Evolutionary conservation across 2,797 vertebrate species (phyloP).

Genomic region (Melanotaenia trifasciata): DNA sequence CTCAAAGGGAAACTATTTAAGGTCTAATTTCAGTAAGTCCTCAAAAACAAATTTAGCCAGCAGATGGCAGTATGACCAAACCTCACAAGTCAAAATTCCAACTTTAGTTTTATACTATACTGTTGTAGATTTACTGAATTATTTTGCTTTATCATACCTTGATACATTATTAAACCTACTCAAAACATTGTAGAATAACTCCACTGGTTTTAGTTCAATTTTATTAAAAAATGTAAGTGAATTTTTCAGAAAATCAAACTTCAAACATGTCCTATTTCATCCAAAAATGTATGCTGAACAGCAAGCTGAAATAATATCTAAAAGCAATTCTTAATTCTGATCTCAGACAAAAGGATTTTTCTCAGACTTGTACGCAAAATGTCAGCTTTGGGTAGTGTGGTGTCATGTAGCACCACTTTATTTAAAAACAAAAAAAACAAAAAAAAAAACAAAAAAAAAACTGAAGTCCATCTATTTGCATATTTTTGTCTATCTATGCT

Average conservation of each 20-base stretch:
- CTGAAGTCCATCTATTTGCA: conserved; percentile 61
- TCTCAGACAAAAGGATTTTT: not conserved
- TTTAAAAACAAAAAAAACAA: conserved; percentile 20
- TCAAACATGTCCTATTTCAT: conserved; percentile 41
- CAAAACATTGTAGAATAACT: not conserved
- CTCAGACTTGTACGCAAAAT: not conserved
- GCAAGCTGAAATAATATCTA: conserved; percentile 24
- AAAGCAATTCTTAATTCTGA: conserved; percentile 28
- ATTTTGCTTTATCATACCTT: not conserved
- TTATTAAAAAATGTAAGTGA: conserved; percentile 58
- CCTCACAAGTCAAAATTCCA: not conserved
- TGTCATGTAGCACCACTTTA: conserved; percentile 28
- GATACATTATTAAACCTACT: not conserved
- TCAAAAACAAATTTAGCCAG: conserved; percentile 28
- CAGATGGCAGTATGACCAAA: conserved; percentile 70
- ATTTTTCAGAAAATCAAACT: conserved; percentile 49
- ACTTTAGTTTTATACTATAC: not conserved
- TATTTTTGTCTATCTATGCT: conserved; percentile 60
- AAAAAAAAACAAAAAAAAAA: conserved; percentile 36
- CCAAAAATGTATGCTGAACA: conserved; percentile 39
- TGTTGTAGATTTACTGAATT: conserved; percentile 3
- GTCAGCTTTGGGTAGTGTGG: not conserved
- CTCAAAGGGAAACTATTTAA: not conserved
- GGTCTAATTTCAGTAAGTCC: not conserved
- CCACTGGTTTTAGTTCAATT: conserved; percentile 41